phyloP scores from a whole-genome alignment of 2,113 vertebrate species.

The Lepidothrix coronata region DNA sequence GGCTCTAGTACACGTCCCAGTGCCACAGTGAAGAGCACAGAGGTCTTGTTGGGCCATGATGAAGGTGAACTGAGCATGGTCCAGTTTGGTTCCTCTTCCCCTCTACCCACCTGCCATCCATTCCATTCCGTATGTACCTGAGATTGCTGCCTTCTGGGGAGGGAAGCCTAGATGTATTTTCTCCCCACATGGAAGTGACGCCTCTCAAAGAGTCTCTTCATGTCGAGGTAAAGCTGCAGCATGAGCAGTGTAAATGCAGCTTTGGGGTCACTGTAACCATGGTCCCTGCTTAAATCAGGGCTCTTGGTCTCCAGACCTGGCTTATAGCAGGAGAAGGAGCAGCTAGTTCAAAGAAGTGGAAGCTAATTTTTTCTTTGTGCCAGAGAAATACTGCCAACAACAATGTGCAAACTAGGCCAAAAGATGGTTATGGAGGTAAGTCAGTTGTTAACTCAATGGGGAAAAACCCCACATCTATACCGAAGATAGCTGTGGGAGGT shows the following conservation, averaged over 20 bases:
- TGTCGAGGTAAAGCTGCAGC: neutral
- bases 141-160: neutral
- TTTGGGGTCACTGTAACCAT: neutral
- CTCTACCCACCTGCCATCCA: neutral
- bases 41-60: constrained; percentile 86
- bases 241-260: neutral
- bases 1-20: constrained; percentile 82
- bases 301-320: neutral
- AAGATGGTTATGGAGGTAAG: neutral
- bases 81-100: constrained; percentile 75
- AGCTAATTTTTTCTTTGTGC: neutral
- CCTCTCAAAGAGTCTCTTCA: neutral
- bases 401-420: neutral
- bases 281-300: neutral
- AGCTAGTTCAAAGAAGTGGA: neutral
- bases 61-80: constrained; percentile 94
- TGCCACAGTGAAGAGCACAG: constrained; percentile 78
- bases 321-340: neutral
- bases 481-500: neutral
- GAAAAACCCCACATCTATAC: fast-evolving
- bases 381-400: neutral
- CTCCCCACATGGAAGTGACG: constrained; percentile 40
- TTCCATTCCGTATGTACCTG: constrained; percentile 1
- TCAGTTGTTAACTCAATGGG: neutral
- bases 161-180: constrained; percentile 9